A percentile compares a stretch with the other conserved stretches of the same genome.
These are phyloP conservation scores for Macroglossus sobrinus DNA, from an alignment of 2,113 vertebrate species.

Conservation along the genomic window DNA sequence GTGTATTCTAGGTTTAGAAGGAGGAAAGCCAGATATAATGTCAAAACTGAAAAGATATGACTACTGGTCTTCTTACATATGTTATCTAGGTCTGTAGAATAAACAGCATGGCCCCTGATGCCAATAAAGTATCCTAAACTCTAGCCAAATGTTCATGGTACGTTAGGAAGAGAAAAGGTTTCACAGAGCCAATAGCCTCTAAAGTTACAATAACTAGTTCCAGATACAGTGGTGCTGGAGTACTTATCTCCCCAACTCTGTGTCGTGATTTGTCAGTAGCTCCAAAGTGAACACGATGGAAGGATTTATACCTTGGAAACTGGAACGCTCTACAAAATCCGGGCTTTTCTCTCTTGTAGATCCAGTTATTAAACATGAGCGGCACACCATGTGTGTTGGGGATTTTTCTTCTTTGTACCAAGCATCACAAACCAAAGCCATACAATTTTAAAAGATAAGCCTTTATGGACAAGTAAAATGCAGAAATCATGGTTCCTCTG, in stretches of 20 bases:
- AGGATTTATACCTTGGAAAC: neutral
- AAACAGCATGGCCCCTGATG: neutral
- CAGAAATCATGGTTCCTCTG: neutral
- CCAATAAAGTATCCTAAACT: neutral
- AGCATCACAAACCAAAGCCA: neutral
- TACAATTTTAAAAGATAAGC: neutral
- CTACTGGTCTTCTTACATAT: neutral
- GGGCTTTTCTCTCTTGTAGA: neutral
- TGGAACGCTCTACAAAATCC: neutral
- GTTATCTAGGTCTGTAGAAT: neutral
- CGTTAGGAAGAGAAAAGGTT: neutral
- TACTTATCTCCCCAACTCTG: neutral
- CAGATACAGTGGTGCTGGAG: neutral
- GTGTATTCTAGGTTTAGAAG: neutral
- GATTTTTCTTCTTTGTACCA: neutral
- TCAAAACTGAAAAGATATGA: neutral
- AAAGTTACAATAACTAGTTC: neutral
- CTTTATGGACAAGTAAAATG: neutral
- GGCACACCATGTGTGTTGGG: neutral
- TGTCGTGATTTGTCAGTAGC: neutral
- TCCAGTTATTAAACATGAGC: neutral
- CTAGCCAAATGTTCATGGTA: neutral
- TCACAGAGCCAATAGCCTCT: neutral
- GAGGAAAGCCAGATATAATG: neutral
- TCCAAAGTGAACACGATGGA: neutral